Evolutionary conservation across 1,140 invertebrate genomes (phyloP), one percentile per base, ranked within the genome.

Genomic region (Heliconius hewitsoni): DNA sequence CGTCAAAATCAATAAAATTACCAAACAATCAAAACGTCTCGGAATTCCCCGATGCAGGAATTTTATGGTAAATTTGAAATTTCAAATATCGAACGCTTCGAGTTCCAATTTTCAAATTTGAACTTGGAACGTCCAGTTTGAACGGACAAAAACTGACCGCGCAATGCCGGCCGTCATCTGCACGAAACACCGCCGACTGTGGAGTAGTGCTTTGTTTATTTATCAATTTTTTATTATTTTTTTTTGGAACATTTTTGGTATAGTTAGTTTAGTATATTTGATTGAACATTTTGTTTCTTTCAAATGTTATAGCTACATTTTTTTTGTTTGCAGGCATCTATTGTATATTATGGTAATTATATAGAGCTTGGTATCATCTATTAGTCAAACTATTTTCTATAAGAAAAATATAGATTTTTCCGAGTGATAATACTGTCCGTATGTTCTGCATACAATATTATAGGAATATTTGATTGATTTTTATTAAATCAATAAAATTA

Each of bases 71-170:
- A 92, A 91, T 87, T 91, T 87, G 81, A 92, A 90, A 92, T 92
- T 93, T 92, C 90, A 92, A 94, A 94, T 92, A 90, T 93, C 91
- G 91, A 92, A 92, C 85, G 86, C 80, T 83, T 89, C 84, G 87
- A 85, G 85, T 90, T 91, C 90, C 90, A 93, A 94, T 94, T 94
- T 94, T 94, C 91, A 91, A 92, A 94, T 94, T 94, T 93, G 93
- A 94, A 93, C 93, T 93, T 93, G 93, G 91, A 90, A 90, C 90
- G 93, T 94, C 91, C 91, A 94, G 91, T 94, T 92, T 84, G 90
- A 90, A 91, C 86, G 90, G 80, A 85, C 93, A 94, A 94, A 94
- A 94, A 94, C 91, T 93, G 86, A 94, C 90, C 91, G 84, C 93
- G 91, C 91, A 86, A 87, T 90, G 91, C 90, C 85, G 90, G 84